phyloP scores from a whole-genome alignment of 92 coral and sea anemone species.

The Montipora capitata region DNA sequence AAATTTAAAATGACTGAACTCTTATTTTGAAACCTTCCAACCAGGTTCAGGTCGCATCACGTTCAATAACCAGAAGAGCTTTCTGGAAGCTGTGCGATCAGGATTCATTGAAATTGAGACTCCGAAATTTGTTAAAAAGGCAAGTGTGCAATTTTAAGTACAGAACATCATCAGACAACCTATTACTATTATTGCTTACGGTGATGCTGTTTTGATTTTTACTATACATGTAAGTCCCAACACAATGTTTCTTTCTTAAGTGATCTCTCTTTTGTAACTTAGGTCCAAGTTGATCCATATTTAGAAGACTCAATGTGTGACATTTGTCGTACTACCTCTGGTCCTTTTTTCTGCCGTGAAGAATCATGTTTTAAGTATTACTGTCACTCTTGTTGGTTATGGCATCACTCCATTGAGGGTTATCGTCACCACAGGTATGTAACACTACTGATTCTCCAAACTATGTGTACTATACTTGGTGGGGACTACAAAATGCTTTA shows the following conservation, averaged over 20 bases:
- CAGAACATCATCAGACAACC: background rate
- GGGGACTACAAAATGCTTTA: too few species aligned
- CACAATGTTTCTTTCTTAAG: background rate
- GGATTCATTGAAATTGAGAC: conserved; percentile 98
- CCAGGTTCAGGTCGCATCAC: conserved; percentile 99
- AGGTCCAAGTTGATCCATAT: conserved; percentile 98
- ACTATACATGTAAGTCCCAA: background rate
- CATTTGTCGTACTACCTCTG: conserved; percentile 93
- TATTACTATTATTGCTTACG: too few species aligned
- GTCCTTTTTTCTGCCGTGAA: conserved; percentile 99
- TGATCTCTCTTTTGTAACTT: background rate
- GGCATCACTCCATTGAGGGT: conserved; percentile 99
- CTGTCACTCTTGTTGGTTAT: conserved; percentile 99
- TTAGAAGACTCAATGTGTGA: conserved; percentile 97
- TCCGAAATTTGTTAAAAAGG: conserved; percentile 97
- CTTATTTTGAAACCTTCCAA: background rate
- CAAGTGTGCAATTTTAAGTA: conserved; percentile 1
- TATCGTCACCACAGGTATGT: conserved; percentile 88
- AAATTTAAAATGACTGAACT: background rate
- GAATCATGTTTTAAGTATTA: conserved; percentile 96
- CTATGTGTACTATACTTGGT: too few species aligned
- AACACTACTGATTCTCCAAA: background rate
- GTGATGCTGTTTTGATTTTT: too few species aligned
- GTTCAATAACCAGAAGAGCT: conserved; percentile 97
- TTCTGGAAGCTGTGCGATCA: conserved; percentile 97